A percentile compares a stretch with the other conserved stretches of the same genome.
Conservation (phyloP, 2,113 vertebrate genomes). For the Pagrus major region DNA sequence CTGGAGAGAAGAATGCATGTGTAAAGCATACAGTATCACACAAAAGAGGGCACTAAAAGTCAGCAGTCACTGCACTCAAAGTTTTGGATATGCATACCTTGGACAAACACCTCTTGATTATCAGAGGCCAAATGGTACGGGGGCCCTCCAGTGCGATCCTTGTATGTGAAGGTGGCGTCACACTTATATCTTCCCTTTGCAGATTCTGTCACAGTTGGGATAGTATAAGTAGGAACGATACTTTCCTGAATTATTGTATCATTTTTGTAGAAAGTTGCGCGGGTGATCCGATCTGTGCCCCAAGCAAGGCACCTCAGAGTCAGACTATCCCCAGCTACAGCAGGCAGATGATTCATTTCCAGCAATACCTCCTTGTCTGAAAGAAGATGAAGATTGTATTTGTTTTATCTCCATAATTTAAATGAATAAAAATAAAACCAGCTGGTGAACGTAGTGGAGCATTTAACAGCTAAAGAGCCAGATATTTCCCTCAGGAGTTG, state of each 20-base stretch:
- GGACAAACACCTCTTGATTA: conserved; percentile 31
- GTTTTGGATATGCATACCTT: conserved; percentile 22
- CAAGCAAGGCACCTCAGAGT: conserved; percentile 50
- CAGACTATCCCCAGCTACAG: conserved; percentile 34
- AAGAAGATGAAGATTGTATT: neutral
- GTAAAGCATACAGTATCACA: neutral
- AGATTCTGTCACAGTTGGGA: neutral
- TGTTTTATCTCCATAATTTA: neutral
- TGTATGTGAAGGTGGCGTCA: conserved; percentile 29
- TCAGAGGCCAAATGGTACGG: neutral
- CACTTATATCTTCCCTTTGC: conserved; percentile 40
- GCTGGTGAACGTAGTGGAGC: neutral
- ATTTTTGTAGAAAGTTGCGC: conserved; percentile 18
- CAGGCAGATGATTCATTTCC: conserved; percentile 57
- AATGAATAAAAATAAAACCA: neutral
- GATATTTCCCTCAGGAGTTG: no score
- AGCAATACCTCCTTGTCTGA: conserved; percentile 44
- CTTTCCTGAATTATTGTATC: accelerated
- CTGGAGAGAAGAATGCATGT: neutral
- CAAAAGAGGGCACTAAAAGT: no score
- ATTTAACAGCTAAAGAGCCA: neutral
- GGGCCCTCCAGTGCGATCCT: accelerated
- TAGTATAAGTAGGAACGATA: accelerated
- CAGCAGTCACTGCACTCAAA: neutral
- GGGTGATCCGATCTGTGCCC: conserved; percentile 9